Evolutionary conservation across 1,140 invertebrate species (phyloP), one percentile per base, ranked within the genome.

Genomic region (Nixonia krombeini): DNA sequence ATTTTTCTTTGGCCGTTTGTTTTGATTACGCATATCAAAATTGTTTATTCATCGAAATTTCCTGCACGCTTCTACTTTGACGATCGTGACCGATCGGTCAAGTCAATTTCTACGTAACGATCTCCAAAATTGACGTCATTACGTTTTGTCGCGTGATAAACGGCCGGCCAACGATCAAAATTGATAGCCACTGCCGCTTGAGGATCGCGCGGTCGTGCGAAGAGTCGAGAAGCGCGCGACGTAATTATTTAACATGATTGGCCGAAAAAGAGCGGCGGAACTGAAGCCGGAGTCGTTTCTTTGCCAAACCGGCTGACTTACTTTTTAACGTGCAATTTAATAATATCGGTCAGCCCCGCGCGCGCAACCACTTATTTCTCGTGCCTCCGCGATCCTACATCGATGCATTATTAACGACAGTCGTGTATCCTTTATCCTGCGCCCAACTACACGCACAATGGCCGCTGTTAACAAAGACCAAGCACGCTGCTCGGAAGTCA

Each of bases 401-500:
- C 23, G 26, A 37, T 35, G 42, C 21, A 33, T 65, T 65, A 65
- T 65, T 65, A 65, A 65, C 53, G 62, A 58, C 53, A 65, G n/a
- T n/a, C 62, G 55, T 66, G 47, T 66, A 66, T 66, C 63, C 63
- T 66, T 59, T 50, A 66, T 66, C 63, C 63, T 66, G 63, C 46
- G 33, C 45, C 29, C 44, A n/a, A n/a, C n/a, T n/a, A n/a, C n/a
- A 21, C 50, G 33, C 46, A 47, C 25, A 35, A 21, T 33, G 26
- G 44, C 44, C 45, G 31, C 18, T 17, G 52, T 15, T 61, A 68
- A 72, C 70, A 72, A 72, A 68, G 64, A 41, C 59, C 42, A 28
- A 47, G 47, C 56, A 55, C 51, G 64, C 56, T 46, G 42, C 46
- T 64, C 61, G 70, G 70, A 72, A 72, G 70, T 65, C 61, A 72